These are phyloP conservation scores for Muscicapa adusta DNA, from an alignment of 2,113 vertebrate genomes.

Conservation along the genomic window DNA sequence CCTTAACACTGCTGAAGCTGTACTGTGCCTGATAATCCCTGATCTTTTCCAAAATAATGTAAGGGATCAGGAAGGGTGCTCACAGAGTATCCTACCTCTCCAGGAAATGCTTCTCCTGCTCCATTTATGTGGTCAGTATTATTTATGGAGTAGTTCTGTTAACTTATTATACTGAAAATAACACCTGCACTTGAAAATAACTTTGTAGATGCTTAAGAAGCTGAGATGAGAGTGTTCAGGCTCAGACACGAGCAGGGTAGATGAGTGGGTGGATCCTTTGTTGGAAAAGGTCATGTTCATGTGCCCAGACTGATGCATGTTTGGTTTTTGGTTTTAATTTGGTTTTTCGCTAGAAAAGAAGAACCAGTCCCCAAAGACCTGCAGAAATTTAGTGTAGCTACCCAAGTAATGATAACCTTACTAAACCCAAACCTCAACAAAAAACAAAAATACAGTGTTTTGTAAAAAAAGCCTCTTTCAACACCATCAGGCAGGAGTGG, in stretches of 20 bases:
- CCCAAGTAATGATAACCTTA: not conserved
- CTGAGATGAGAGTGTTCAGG: not conserved
- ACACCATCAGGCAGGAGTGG: not conserved
- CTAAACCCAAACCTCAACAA: not conserved
- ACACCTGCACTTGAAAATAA: not conserved
- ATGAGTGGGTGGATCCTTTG: not conserved
- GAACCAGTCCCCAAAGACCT: not conserved
- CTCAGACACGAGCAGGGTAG: not conserved
- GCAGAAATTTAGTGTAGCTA: not conserved
- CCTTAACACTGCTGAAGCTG: not conserved
- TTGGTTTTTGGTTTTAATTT: not conserved
- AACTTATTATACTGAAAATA: not conserved
- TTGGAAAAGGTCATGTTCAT: not conserved
- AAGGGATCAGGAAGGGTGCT: not conserved
- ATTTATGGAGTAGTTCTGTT: not conserved
- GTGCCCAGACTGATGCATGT: accelerated
- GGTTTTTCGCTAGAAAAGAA: not conserved
- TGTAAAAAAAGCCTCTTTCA: not conserved
- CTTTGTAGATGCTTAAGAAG: not conserved
- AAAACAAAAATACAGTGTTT: not conserved
- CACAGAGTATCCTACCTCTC: not conserved
- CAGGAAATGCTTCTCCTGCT: not conserved
- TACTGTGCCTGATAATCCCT: not conserved
- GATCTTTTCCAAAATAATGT: not conserved
- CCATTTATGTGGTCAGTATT: not conserved